Percentiles rank a stretch among this genome's conserved stretches.
These are phyloP conservation scores for Leptoclinus maculatus DNA, from an alignment of 2,797 vertebrate genomes.

Conservation along the genomic window DNA sequence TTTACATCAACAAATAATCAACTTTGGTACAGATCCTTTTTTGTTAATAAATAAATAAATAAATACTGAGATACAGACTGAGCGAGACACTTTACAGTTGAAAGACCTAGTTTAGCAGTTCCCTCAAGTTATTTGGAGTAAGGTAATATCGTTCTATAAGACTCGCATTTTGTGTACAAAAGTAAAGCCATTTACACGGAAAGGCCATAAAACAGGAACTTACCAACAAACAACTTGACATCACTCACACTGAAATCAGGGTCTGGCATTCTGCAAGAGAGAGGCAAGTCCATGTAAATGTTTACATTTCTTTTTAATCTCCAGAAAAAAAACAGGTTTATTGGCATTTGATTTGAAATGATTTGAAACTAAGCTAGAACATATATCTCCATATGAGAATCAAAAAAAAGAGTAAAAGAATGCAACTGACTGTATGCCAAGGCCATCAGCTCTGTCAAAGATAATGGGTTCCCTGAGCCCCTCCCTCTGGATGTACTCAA, in stretches of 20 bases:
- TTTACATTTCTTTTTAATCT: background rate
- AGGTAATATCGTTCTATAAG: background rate
- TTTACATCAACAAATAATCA: background rate
- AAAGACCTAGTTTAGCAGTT: background rate
- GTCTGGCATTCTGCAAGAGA: constrained; percentile 91
- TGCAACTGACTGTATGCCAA: constrained; percentile 93
- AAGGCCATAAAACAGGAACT: constrained; percentile 58
- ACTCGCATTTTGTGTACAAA: background rate
- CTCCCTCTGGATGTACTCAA: constrained; percentile 95
- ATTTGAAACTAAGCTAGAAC: background rate
- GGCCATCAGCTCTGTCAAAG: constrained; percentile 92
- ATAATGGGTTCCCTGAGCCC: constrained; percentile 95
- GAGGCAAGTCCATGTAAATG: constrained; percentile 19
- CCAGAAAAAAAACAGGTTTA: background rate
- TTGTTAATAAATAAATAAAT: background rate
- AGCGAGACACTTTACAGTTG: background rate
- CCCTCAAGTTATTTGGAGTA: background rate
- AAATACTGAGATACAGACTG: background rate
- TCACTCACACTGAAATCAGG: constrained; percentile 95
- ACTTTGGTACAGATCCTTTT: background rate
- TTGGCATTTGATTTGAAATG: background rate
- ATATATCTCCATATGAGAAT: background rate
- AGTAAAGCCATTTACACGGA: background rate
- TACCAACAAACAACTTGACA: constrained; percentile 95
- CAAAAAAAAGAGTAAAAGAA: background rate